Conservation (phyloP, 2,888 invertebrate species). For the Clostera curtula region DNA sequence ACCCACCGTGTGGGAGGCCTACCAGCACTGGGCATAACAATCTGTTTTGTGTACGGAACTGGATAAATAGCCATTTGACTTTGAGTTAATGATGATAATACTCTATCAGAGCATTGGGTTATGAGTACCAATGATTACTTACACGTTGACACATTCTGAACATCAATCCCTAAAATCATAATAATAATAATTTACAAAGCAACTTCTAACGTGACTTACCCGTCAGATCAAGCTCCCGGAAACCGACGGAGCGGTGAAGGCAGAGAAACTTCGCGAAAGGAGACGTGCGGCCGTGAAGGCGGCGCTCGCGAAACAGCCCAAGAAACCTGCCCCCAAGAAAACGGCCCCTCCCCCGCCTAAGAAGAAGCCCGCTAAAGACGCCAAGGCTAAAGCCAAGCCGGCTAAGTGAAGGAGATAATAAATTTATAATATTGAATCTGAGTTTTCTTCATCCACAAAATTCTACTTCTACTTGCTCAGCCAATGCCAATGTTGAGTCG, state of each 20-base stretch:
- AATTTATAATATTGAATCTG: conserved; percentile 22
- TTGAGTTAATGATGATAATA: conserved; percentile 55
- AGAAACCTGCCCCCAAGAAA: conserved; percentile 64
- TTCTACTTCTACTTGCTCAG: neutral
- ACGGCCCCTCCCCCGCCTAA: conserved; percentile 60
- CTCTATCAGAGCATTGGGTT: conserved; percentile 73
- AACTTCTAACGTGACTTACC: too few relatives aligned
- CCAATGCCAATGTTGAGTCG: too few relatives aligned
- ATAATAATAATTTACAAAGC: neutral
- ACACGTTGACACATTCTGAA: conserved; percentile 66
- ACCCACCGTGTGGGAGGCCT: too few relatives aligned
- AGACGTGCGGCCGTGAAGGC: conserved; percentile 70
- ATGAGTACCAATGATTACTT: conserved; percentile 63
- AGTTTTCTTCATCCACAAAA: conserved; percentile 4
- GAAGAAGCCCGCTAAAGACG: conserved; percentile 38
- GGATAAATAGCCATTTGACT: neutral
- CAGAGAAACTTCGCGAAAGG: conserved; percentile 63
- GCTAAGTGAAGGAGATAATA: conserved; percentile 38
- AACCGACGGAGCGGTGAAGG: conserved; percentile 59
- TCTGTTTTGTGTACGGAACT: too few relatives aligned
- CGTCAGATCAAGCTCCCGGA: conserved; percentile 69
- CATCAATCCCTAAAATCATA: too few relatives aligned
- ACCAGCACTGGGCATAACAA: too few relatives aligned
- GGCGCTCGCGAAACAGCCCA: conserved; percentile 68
- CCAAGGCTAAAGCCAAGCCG: conserved; percentile 27